Conservation (phyloP, 2,888 invertebrate species). For the Salpingus planirostris region DNA sequence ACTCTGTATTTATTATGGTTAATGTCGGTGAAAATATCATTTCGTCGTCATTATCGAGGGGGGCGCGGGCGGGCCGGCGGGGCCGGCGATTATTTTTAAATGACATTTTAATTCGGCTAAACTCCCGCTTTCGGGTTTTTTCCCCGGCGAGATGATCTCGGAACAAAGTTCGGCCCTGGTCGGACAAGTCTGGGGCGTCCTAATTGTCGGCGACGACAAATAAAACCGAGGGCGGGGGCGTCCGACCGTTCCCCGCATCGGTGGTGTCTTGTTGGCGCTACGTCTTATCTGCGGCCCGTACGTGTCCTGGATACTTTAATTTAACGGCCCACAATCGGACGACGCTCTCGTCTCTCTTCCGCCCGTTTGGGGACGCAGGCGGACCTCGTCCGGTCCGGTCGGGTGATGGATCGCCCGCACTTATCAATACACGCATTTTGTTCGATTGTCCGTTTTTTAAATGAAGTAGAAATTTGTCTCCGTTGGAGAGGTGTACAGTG, state of each 20-base stretch:
- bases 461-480: conserved; percentile 23
- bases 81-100: conserved; percentile 30
- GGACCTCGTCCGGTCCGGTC: conserved; percentile 13
- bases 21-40: conserved; percentile 38
- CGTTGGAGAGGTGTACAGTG: too few species aligned
- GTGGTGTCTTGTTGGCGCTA: conserved; percentile 25
- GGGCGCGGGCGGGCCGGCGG: conserved; percentile 21
- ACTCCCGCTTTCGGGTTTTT: conserved; percentile 25
- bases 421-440: conserved; percentile 33
- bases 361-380: background rate
- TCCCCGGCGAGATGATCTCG: too few species aligned
- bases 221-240: conserved; percentile 12
- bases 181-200: too few species aligned
- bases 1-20: conserved; percentile 31
- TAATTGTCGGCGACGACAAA: conserved; percentile 33
- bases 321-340: conserved; percentile 24
- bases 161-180: too few species aligned
- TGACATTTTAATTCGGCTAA: conserved; percentile 37
- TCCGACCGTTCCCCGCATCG: conserved; percentile 10
- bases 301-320: conserved; percentile 33
- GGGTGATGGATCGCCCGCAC: conserved; percentile 28
- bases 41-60: conserved; percentile 31
- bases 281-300: conserved; percentile 25
- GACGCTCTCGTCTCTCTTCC: conserved; percentile 7
- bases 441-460: conserved; percentile 30